A percentile compares a stretch with the other conserved stretches of the same genome.
Conservation (phyloP, 2,113 vertebrate genomes). For the Siniperca knerii region DNA sequence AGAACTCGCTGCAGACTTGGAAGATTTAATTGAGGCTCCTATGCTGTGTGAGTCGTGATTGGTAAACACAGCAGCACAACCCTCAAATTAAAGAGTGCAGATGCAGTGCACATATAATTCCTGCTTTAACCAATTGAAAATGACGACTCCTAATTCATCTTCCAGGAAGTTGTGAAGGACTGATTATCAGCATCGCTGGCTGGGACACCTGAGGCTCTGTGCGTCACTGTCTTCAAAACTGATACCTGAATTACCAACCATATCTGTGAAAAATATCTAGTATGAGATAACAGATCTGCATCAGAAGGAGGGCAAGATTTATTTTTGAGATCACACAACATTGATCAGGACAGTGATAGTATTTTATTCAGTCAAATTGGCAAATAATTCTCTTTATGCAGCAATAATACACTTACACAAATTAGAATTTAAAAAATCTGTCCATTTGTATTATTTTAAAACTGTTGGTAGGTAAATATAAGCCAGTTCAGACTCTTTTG, state of each 20-base stretch:
- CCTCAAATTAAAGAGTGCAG: slow-evolving; percentile 27
- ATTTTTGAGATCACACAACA: neutral
- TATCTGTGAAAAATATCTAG: slow-evolving; percentile 12
- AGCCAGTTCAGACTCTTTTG: neutral
- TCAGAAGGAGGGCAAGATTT: neutral
- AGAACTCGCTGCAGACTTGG: slow-evolving; percentile 35
- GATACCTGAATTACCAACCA: neutral
- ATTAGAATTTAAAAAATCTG: neutral
- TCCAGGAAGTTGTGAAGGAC: slow-evolving; percentile 18
- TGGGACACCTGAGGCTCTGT: slow-evolving; percentile 30
- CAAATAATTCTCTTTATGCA: neutral
- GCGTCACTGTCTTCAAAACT: neutral
- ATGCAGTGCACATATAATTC: slow-evolving; percentile 30
- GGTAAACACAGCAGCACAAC: neutral
- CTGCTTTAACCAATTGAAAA: slow-evolving; percentile 42
- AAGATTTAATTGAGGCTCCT: slow-evolving; percentile 28
- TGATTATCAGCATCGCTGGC: slow-evolving; percentile 26
- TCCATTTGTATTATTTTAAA: neutral
- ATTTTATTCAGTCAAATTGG: neutral
- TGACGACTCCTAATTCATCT: neutral
- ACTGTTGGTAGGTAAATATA: neutral
- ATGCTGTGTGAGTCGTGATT: neutral
- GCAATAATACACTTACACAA: neutral
- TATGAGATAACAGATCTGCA: neutral
- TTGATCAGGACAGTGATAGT: neutral